These are phyloP conservation scores for Rhogogaster chlorosoma DNA, from an alignment of 2,888 invertebrate genomes.

Conservation along the genomic window DNA sequence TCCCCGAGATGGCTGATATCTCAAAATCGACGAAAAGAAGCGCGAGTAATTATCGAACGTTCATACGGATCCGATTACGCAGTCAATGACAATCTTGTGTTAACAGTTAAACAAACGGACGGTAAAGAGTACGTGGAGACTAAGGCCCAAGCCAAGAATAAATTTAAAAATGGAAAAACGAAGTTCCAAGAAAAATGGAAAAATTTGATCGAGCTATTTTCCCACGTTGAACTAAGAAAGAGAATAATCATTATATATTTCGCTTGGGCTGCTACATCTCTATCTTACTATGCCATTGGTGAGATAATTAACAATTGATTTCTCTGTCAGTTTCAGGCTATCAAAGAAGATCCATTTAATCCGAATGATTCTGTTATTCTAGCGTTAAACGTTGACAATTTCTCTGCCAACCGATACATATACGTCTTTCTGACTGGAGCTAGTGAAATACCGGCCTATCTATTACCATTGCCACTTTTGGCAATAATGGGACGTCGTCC, in stretches of 20 bases:
- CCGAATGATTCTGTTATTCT: slow-evolving; percentile 65
- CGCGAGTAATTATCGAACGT: slow-evolving; percentile 69
- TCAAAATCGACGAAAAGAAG: slow-evolving; percentile 77
- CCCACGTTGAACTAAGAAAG: slow-evolving; percentile 63
- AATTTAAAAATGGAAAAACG: not conserved
- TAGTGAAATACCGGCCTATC: slow-evolving; percentile 80
- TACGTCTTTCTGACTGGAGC: slow-evolving; percentile 79
- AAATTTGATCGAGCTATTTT: slow-evolving; percentile 61
- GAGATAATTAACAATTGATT: slow-evolving; percentile 12
- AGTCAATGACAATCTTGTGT: slow-evolving; percentile 12
- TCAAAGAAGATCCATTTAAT: not conserved
- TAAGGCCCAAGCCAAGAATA: not conserved
- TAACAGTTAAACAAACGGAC: slow-evolving; percentile 63
- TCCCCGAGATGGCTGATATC: slow-evolving; percentile 81
- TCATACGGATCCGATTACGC: slow-evolving; percentile 56
- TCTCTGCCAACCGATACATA: slow-evolving; percentile 79
- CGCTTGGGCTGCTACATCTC: slow-evolving; percentile 68
- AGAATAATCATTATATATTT: slow-evolving; percentile 66
- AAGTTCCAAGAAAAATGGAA: slow-evolving; percentile 57
- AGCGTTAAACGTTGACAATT: slow-evolving; percentile 80
- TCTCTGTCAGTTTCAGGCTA: not conserved
- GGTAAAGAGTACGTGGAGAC: slow-evolving; percentile 41
- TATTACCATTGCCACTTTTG: slow-evolving; percentile 79
- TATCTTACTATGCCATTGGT: slow-evolving; percentile 70
- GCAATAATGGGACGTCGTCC: slow-evolving; percentile 78